Base-by-base conservation (phyloP, 2,113 vertebrate genomes). In the Pimephales promelas region DNA sequence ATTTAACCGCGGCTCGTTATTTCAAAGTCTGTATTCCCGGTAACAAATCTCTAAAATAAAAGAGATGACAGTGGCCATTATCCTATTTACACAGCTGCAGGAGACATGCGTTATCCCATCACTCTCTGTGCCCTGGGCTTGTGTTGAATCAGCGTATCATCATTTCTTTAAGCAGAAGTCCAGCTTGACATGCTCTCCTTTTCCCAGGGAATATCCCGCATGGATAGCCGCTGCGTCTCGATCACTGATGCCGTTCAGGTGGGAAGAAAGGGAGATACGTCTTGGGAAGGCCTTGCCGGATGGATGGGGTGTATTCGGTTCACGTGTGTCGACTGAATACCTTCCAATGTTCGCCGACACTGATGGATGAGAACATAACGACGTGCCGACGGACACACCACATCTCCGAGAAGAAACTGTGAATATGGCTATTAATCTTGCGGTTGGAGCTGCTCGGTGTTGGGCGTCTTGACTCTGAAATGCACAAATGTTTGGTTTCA, bases 31-130 rank as follows among this genome's bases (percentile, higher is more conserved):
- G 68, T 36, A 36, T 84, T 76, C 79, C 54, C 45, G n/a, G 68
- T 66, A 75, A 84, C 74, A 86, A 84, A 88, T 86, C 85, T 80
- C n/a, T 22, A 61, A 10, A 40, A 40, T n/a, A 40, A 40, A 40
- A 80, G 75, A 74, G 11, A 75, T 80, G 76, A 79, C 73, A 75
- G 86, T 75, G 75, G 36, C 54, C 79, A 87, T 86, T 86, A 86
- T 87, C 82, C 79, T 89, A 86, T 89, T 83, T 89, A 83, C 86
- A 89, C 86, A 87, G 86, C 86, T 86, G 88, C 80, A 59, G 62
- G 64, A 87, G 77, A 59, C 84, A 81, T 88, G 56, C 66, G 68
- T 87, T 85, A 83, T 78, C 71, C 36, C 56, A 43, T 83, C 26
- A 71, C 71, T 80, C n/a, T n/a, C n/a, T n/a, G n/a, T n/a, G n/a